Evolutionary conservation across 2,888 invertebrate species (phyloP).

Genomic region (Sarcophaga rosellei): DNA sequence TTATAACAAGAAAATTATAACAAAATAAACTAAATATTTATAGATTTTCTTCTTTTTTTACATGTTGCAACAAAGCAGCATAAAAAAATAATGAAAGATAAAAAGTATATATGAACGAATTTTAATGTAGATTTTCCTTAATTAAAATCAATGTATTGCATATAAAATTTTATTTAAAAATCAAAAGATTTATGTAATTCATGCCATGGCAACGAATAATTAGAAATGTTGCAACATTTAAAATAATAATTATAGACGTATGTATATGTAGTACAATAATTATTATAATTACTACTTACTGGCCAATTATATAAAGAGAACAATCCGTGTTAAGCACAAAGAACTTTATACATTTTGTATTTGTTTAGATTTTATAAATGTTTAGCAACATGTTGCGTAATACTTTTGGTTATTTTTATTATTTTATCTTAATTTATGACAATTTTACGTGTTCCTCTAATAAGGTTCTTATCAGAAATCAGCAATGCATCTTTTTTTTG

Average conservation of each 20-base stretch:
- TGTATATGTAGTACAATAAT: not conserved
- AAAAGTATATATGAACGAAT: too few relatives aligned
- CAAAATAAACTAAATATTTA: not conserved
- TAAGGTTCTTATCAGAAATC: too few relatives aligned
- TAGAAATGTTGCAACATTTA: not conserved
- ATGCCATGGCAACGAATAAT: not conserved
- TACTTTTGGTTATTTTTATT: not conserved
- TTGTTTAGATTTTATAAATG: not conserved
- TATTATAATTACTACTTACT: too few relatives aligned
- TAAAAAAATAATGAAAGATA: too few relatives aligned
- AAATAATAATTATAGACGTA: not conserved
- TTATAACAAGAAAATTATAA: conserved; percentile 1
- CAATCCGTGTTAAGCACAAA: not conserved
- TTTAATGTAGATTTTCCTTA: too few relatives aligned
- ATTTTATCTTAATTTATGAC: too few relatives aligned
- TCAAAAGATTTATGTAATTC: not conserved
- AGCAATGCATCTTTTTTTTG: too few relatives aligned
- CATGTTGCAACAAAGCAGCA: too few relatives aligned
- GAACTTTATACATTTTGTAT: not conserved
- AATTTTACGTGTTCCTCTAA: too few relatives aligned
- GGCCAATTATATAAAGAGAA: too few relatives aligned
- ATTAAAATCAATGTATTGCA: not conserved
- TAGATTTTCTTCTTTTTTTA: too few relatives aligned
- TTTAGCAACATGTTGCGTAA: not conserved
- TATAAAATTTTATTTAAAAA: not conserved